Evolutionary conservation across 35 echinoderm and acorn worm genomes (phyloP), one percentile per base, ranked within the genome.

Genomic region (Hemicentrotus pulcherrimus): DNA sequence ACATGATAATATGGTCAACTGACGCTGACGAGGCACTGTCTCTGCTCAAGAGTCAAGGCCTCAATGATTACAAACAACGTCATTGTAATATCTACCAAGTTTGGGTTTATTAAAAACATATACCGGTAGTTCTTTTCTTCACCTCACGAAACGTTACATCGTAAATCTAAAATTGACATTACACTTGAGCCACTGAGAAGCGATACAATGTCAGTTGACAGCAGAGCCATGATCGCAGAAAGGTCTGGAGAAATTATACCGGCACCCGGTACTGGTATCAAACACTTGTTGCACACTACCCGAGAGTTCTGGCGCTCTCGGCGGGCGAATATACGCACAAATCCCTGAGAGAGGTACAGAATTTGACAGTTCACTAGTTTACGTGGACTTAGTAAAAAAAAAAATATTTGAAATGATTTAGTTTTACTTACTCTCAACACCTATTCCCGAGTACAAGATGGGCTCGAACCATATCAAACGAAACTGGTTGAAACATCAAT

Each of bases 371-470:
- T 41, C 35, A 41, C 1, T 41, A 41, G 16, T 59, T 59, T 59
- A 5, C 52, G 52, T 59, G 22, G 6, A 78, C 65, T 78, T 78
- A 22, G 19, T 78, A 28, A 59, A 78, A 78, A 78, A 22, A 30
- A 78, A 78, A 22, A 30, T 78, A 28, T 7, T 22, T 28, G 65
- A 78, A 78, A 78, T 78, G 28, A 7, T 7, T 78, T 78, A 78
- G 65, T 28, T n/a, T 78, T n/a, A 78, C 65, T 78, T 78, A 78
- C 65, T 78, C 65, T 78, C 65, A 78, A 78, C 65, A 78, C 65
- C 65, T 78, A 28, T 78, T 78, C 65, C 65, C 65, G 19, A 78
- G n/a, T 22, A 78, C 24, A 78, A 78, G 65, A 78, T 78, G 18
- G 65, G 4, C 22, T 78, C 65, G 65, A 78, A 78, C 65, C 65